phyloP scores from a whole-genome alignment of 2,113 vertebrate species.

The Edolisoma coerulescens region DNA sequence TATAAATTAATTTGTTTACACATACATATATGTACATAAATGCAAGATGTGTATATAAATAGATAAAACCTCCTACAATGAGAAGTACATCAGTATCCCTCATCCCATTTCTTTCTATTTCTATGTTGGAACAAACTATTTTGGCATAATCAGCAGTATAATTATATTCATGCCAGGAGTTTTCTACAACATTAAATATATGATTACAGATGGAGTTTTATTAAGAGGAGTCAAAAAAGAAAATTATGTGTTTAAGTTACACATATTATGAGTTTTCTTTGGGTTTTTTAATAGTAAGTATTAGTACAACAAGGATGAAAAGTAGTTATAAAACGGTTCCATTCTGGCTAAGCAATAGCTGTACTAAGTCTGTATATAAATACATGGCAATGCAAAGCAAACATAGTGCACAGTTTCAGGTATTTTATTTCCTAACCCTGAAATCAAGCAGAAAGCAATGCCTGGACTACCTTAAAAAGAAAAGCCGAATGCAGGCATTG shows the following conservation, averaged over 20 bases:
- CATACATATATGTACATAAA: background rate
- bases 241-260: background rate
- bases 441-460: background rate
- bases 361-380: background rate
- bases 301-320: background rate
- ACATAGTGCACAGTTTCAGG: background rate
- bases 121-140: background rate
- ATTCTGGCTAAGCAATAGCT: background rate
- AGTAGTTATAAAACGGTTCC: background rate
- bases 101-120: background rate
- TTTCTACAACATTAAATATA: background rate
- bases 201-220: background rate
- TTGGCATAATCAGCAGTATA: background rate
- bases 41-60: background rate
- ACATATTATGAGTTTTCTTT: background rate
- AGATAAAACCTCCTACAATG: background rate
- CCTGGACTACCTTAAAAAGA: background rate
- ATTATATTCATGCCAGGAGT: background rate
- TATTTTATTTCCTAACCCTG: background rate
- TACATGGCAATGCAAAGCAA: background rate
- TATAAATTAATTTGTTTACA: too few relatives aligned
- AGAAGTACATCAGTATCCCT: background rate
- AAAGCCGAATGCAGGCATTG: background rate
- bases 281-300: background rate
- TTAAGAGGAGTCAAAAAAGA: background rate